Evolutionary conservation across 1,140 invertebrate genomes (phyloP), one percentile per base, ranked within the genome.

Genomic region (Cephus cinctus): DNA sequence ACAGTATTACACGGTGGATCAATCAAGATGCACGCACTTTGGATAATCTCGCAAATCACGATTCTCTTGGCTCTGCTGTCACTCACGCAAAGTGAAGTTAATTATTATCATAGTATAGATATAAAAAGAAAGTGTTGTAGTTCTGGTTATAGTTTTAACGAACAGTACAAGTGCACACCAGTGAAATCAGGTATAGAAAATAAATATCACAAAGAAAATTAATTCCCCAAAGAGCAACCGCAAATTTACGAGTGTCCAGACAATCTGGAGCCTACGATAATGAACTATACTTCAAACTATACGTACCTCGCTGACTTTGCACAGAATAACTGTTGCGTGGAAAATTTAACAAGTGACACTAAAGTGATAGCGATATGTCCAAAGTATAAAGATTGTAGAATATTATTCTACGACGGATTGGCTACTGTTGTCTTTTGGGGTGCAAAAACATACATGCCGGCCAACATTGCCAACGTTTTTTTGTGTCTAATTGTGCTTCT

Each of bases 401-500:
- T n/a, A n/a, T n/a, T n/a, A 12, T 0, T 38, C 12, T 25, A 23
- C 18, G 23, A 46, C 38, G 27, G 35, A 1, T 45, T 64, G 22
- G 46, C 50, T 3, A 47, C 52, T 0, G 54, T 66, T 0, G 49
- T 54, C 3, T 69, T 71, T 50, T 72, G 63, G 65, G 69, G 68
- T 11, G 58, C 65, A 1, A 47, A 65, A 32, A 69, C 67, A 0
- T 71, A 71, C 47, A 69, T 72, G 67, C 36, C 51, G 18, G 59
- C 61, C 8, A 74, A 71, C 31, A 54, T 69, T 2, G 59, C 57
- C 2, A 67, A 74, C 25, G 54, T 67, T 2, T 49, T 69, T 4
- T 27, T 69, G 2, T 69, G 67, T 41, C 52, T 53, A 1, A 47
- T 68, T 27, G 59, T 70, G 3, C 52, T 73, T 0, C 23, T 57